Evolutionary conservation across 2,797 vertebrate genomes (phyloP).

Genomic region (Chelidonichthys spinosus): DNA sequence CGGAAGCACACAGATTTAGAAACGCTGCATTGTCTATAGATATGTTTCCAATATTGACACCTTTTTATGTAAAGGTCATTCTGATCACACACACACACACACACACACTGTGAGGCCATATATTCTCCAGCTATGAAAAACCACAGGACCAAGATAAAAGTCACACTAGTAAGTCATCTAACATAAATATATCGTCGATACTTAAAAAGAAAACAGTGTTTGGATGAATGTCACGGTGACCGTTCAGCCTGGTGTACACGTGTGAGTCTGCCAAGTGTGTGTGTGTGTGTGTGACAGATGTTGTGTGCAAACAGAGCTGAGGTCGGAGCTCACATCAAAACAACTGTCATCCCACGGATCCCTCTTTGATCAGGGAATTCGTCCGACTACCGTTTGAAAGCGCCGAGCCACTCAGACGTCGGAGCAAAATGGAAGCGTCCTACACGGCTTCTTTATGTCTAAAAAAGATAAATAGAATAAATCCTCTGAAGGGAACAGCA

Average conservation of each 20-base stretch:
- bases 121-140: neutral
- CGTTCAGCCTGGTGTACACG: neutral
- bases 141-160: neutral
- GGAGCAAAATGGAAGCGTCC: constrained; percentile 29
- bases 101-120: neutral
- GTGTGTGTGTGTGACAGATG: constrained; percentile 26
- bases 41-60: neutral
- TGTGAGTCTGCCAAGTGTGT: neutral
- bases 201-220: constrained; percentile 6
- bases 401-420: neutral
- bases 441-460: constrained; percentile 3
- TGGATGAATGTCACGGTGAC: constrained; percentile 23
- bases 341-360: constrained; percentile 51
- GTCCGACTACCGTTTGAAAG: constrained; percentile 46
- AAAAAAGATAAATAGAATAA: neutral
- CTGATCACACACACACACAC: constrained; percentile 17
- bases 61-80: neutral
- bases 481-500: constrained; percentile 3
- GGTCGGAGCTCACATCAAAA: constrained; percentile 66
- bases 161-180: neutral
- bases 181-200: neutral
- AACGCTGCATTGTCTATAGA: neutral
- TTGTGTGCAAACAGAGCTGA: constrained; percentile 47
- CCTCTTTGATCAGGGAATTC: constrained; percentile 67
- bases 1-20: neutral